These are phyloP conservation scores for Lithobates pipiens DNA, from an alignment of 2,797 vertebrate genomes.

Conservation along the genomic window DNA sequence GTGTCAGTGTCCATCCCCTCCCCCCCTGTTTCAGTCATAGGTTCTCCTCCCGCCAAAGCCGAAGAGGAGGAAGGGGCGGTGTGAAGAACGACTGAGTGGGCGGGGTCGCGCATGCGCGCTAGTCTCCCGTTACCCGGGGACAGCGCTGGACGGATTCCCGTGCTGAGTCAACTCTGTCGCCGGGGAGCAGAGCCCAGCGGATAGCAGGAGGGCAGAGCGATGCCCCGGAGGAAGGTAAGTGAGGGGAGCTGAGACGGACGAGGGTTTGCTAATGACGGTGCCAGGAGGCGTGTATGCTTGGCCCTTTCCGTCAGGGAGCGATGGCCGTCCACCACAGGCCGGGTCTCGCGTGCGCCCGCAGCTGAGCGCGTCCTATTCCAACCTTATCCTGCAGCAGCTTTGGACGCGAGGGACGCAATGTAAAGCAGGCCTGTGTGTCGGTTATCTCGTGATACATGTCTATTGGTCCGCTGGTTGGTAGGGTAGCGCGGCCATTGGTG, in stretches of 20 bases:
- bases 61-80: conserved; percentile 9
- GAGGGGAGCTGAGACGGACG: not conserved
- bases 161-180: not conserved
- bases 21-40: not conserved
- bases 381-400: not conserved
- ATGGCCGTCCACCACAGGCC: no score
- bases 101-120: conserved; percentile 23
- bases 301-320: not conserved
- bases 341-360: no score
- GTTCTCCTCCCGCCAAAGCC: not conserved
- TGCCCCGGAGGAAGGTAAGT: conserved; percentile 59
- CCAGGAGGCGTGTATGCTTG: not conserved
- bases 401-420: not conserved
- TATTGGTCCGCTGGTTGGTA: conserved; percentile 8
- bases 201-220: conserved; percentile 32
- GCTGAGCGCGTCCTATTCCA: no score
- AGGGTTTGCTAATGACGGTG: not conserved
- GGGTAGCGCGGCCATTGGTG: conserved; percentile 1
- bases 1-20: not conserved
- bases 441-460: not conserved
- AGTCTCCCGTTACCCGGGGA: conserved; percentile 56
- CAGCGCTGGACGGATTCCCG: conserved; percentile 32
- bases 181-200: not conserved
- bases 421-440: conserved; percentile 46
- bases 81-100: not conserved